Percentiles rank a stretch among this genome's conserved stretches.
Conservation (phyloP, 2,888 invertebrate genomes). For the Gari tellinella region DNA sequence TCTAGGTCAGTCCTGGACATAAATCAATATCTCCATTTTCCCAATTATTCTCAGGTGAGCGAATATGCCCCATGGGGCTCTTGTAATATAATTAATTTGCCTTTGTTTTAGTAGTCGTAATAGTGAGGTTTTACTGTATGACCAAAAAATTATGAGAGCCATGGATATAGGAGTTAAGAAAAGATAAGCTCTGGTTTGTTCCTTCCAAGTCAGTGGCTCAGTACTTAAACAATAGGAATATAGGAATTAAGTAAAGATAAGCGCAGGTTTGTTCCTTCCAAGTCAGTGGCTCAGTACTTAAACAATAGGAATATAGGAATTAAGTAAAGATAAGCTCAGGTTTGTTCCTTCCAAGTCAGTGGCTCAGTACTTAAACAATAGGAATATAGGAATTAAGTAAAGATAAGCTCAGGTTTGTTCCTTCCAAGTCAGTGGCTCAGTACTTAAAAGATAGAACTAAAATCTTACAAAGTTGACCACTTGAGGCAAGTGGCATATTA, state of each 20-base stretch:
- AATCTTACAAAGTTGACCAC: too few species aligned
- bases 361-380: slow-evolving; percentile 70
- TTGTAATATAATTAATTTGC: too few species aligned
- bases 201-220: slow-evolving; percentile 73
- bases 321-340: slow-evolving; percentile 82
- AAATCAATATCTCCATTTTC: too few species aligned
- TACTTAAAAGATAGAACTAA: too few species aligned
- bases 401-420: slow-evolving; percentile 85
- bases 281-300: slow-evolving; percentile 74
- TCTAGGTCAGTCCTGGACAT: too few species aligned
- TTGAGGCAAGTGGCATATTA: too few species aligned
- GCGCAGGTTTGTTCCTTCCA: slow-evolving; percentile 84
- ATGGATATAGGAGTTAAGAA: neutral
- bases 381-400: neutral
- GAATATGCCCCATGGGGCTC: too few species aligned
- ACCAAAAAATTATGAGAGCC: neutral
- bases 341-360: slow-evolving; percentile 80
- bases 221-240: slow-evolving; percentile 67
- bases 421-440: slow-evolving; percentile 70
- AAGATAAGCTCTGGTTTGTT: slow-evolving; percentile 84
- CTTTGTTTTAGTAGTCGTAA: too few species aligned
- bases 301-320: slow-evolving; percentile 52
- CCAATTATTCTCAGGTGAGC: too few species aligned
- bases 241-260: neutral
- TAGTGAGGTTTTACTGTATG: too few species aligned